These are phyloP conservation scores for Drosophila leontia DNA, from an alignment of 1,140 invertebrate species.

Conservation along the genomic window DNA sequence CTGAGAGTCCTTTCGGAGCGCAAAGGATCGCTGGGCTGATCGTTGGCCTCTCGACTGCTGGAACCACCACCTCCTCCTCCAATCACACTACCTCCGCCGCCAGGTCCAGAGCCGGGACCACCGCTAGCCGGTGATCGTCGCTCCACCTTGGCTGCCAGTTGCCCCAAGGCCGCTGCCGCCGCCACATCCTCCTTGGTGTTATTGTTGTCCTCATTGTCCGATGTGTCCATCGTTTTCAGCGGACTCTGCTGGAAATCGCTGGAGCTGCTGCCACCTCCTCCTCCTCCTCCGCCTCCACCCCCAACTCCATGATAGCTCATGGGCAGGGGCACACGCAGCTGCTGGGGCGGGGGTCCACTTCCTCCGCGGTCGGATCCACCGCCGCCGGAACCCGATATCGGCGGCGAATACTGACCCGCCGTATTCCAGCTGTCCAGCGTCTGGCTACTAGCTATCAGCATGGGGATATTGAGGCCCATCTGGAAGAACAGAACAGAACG, in stretches of 20 bases:
- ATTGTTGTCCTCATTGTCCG: conserved; percentile 77
- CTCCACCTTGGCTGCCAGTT: conserved; percentile 70
- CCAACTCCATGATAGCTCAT: conserved; percentile 48
- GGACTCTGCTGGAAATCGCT: conserved; percentile 77
- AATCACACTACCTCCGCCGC: conserved; percentile 4
- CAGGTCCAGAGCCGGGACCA: conserved; percentile 7
- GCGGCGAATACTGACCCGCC: conserved; percentile 76
- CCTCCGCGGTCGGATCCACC: conserved; percentile 49
- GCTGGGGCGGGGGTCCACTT: conserved; percentile 53
- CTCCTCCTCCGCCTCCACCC: conserved; percentile 33
- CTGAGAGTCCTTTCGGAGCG: conserved; percentile 32
- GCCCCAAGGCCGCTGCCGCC: conserved; percentile 57
- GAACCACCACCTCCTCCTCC: conserved; percentile 28
- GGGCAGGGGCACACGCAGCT: conserved; percentile 66
- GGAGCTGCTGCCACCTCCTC: conserved; percentile 72
- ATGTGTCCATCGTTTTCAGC: conserved; percentile 79
- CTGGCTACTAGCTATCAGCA: conserved; percentile 78
- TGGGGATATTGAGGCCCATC: conserved; percentile 82
- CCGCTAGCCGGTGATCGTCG: conserved; percentile 56
- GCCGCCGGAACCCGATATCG: conserved; percentile 58
- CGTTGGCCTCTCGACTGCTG: conserved; percentile 36
- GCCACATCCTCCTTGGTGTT: conserved; percentile 67
- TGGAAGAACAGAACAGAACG: conserved; percentile 37
- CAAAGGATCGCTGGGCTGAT: conserved; percentile 26
- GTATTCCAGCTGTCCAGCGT: conserved; percentile 78